Evolutionary conservation across 2,797 vertebrate species (phyloP).

Genomic region (Chiroxiphia lanceolata): DNA sequence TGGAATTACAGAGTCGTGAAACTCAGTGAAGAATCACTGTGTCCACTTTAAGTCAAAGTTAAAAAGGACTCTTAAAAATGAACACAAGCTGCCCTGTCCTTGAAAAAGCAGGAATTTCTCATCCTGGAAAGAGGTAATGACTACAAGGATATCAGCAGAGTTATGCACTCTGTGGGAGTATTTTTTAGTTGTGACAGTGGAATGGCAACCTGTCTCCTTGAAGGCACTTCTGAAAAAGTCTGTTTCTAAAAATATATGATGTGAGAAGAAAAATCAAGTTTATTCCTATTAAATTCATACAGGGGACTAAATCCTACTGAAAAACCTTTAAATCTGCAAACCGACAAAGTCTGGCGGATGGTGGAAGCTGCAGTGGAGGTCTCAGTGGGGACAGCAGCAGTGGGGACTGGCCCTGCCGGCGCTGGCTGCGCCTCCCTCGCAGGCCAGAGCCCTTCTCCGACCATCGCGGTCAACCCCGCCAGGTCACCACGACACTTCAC

Average conservation of each 20-base stretch:
- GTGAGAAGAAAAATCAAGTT: background rate
- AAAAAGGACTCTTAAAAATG: background rate
- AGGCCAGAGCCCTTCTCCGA: background rate
- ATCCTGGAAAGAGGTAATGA: background rate
- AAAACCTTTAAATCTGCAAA: background rate
- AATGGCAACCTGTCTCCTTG: background rate
- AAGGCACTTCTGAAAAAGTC: background rate
- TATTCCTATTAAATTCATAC: background rate
- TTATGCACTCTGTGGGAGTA: fast-evolving
- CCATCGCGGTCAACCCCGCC: background rate
- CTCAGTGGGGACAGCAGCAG: background rate
- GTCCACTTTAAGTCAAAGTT: background rate
- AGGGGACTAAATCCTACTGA: background rate
- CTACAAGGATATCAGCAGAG: background rate
- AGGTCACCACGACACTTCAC: background rate
- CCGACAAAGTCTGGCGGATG: fast-evolving
- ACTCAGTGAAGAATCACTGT: background rate
- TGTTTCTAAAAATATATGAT: background rate
- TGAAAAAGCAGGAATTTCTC: background rate
- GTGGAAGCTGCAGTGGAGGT: fast-evolving
- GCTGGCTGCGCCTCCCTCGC: background rate
- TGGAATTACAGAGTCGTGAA: background rate
- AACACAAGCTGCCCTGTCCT: background rate
- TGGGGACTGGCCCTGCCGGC: background rate
- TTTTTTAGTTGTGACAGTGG: background rate